Percentiles rank a stretch among this genome's conserved stretches.
Evolutionary conservation across 2,888 invertebrate species (phyloP).

Genomic region (Leptopilina drosophilae): DNA sequence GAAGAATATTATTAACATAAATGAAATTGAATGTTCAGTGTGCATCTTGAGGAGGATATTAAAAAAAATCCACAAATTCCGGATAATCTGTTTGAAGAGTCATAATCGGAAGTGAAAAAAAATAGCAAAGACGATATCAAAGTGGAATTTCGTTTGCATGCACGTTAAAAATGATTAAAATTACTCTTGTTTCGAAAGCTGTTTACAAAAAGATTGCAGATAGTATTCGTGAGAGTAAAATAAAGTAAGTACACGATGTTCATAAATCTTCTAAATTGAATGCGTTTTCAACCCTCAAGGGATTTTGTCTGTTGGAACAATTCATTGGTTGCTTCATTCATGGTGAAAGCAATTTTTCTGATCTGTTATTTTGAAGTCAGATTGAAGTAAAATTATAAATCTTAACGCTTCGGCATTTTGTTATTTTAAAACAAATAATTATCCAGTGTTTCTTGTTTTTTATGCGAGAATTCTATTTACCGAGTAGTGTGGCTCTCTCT

Average conservation of each 20-base stretch:
- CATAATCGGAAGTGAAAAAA: neutral
- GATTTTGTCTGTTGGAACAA: neutral
- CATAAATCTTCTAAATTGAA: slow-evolving; percentile 51
- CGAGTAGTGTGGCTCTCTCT: neutral
- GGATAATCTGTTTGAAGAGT: slow-evolving; percentile 4
- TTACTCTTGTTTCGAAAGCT: slow-evolving; percentile 51
- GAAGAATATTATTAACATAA: no score
- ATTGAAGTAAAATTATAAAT: no score
- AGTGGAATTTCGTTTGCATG: slow-evolving; percentile 51
- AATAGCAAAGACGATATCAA: neutral
- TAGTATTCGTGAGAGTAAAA: slow-evolving; percentile 48
- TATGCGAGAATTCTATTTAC: neutral
- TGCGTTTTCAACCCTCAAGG: slow-evolving; percentile 46
- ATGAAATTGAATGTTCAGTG: no score
- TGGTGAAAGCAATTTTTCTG: neutral
- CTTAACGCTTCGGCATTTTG: no score
- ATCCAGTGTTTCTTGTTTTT: neutral
- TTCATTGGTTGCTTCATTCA: neutral
- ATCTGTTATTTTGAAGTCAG: neutral
- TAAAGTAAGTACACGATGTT: slow-evolving; percentile 39
- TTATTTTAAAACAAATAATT: no score
- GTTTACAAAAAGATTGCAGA: slow-evolving; percentile 52
- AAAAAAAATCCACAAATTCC: slow-evolving; percentile 1
- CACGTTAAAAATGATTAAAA: slow-evolving; percentile 54
- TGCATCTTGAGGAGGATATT: neutral